Evolutionary conservation across 2,797 vertebrate genomes (phyloP).

Genomic region (Amblyopsis hoosieri): DNA sequence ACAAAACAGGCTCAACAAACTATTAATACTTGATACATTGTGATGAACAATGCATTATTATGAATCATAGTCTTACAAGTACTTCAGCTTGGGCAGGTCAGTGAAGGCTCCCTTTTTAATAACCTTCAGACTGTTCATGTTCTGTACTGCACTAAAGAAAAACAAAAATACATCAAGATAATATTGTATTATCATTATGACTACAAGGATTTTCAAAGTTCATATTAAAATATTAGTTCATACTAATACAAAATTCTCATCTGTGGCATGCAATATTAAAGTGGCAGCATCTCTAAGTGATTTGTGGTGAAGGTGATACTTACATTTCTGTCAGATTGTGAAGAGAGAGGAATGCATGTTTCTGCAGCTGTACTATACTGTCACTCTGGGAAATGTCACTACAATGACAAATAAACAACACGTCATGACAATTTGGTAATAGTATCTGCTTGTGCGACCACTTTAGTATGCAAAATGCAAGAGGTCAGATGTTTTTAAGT

Average conservation of each 20-base stretch:
- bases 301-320: constrained; percentile 45
- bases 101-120: constrained; percentile 87
- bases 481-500: too few species aligned
- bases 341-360: constrained; percentile 74
- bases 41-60: background rate
- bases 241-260: constrained; percentile 35
- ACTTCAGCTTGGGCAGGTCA: constrained; percentile 86
- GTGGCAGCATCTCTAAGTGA: background rate
- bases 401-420: constrained; percentile 41
- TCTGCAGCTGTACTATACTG: constrained; percentile 66
- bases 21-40: background rate
- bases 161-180: constrained; percentile 21
- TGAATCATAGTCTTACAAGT: constrained; percentile 81
- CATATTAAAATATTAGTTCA: constrained; percentile 33
- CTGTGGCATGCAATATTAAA: constrained; percentile 24
- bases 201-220: constrained; percentile 8
- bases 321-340: constrained; percentile 76
- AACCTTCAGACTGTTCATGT: constrained; percentile 83
- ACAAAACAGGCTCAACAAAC: background rate
- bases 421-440: constrained; percentile 29
- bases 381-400: constrained; percentile 79
- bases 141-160: constrained; percentile 81
- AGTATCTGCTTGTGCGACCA: too few species aligned
- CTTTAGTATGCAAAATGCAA: too few species aligned
- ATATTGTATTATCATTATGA: constrained; percentile 15